phyloP scores from a whole-genome alignment of 2,888 invertebrate species.

The Clunio marinus region DNA sequence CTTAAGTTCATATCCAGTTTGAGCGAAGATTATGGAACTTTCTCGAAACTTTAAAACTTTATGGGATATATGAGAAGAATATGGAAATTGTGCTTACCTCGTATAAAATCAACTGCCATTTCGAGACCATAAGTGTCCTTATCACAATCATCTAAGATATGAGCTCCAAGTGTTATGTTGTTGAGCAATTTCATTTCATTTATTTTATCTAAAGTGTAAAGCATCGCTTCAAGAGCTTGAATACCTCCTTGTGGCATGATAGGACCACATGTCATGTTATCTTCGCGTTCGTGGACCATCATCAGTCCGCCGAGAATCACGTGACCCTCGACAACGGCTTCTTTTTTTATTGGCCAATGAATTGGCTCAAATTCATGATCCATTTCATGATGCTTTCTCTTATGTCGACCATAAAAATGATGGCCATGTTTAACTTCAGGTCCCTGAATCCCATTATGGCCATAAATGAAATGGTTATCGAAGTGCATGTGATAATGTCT shows the following conservation, averaged over 20 bases:
- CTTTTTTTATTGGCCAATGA: constrained; percentile 73
- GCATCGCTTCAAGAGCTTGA: constrained; percentile 82
- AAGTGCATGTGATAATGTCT: neutral
- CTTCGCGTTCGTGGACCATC: constrained; percentile 87
- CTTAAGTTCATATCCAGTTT: too few relatives aligned
- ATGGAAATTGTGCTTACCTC: too few relatives aligned
- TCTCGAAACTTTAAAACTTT: too few relatives aligned
- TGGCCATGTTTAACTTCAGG: neutral
- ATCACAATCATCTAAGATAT: constrained; percentile 87
- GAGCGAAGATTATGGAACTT: too few relatives aligned
- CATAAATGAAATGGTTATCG: neutral
- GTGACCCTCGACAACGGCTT: constrained; percentile 78
- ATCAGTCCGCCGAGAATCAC: constrained; percentile 81
- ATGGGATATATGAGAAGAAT: too few relatives aligned
- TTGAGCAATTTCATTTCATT: constrained; percentile 60
- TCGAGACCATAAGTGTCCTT: constrained; percentile 88
- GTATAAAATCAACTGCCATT: constrained; percentile 89
- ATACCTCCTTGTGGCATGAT: constrained; percentile 87
- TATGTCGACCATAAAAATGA: neutral
- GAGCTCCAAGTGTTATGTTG: constrained; percentile 73
- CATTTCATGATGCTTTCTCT: neutral
- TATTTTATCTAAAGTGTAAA: constrained; percentile 76
- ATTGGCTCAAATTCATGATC: neutral
- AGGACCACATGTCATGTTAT: constrained; percentile 73
- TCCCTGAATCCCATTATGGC: neutral